These are phyloP conservation scores for Chionodraco myersi DNA, from an alignment of 2,113 vertebrate genomes.

Conservation along the genomic window DNA sequence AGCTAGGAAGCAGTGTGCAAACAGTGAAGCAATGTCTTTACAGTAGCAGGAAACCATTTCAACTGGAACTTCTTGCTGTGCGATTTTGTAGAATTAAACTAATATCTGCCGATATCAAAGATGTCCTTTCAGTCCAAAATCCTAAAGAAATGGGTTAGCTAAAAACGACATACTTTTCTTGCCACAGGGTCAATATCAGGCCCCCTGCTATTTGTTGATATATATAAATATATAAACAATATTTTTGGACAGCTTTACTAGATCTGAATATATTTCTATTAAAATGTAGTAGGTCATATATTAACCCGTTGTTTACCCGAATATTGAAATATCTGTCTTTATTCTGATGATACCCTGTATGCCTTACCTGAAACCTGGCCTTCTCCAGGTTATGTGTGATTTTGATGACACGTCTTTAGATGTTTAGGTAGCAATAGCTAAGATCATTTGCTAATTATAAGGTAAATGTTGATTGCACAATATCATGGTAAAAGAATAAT, in stretches of 20 bases:
- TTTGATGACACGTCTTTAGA: neutral
- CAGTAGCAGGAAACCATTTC: slow-evolving; percentile 10
- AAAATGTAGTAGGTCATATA: too few relatives aligned
- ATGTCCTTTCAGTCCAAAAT: neutral
- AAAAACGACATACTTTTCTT: neutral
- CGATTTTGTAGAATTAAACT: neutral
- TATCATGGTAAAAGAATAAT: too few relatives aligned
- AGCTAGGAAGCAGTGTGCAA: slow-evolving; percentile 28
- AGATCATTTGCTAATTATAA: too few relatives aligned
- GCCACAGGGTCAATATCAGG: slow-evolving; percentile 9
- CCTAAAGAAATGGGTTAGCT: neutral
- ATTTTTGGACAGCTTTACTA: neutral
- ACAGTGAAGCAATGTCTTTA: slow-evolving; percentile 18
- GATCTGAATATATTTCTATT: neutral
- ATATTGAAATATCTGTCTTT: neutral
- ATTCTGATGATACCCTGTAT: neutral
- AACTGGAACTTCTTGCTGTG: neutral
- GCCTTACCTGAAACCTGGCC: neutral
- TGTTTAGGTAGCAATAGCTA: too few relatives aligned
- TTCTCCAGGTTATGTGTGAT: neutral
- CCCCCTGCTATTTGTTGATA: neutral
- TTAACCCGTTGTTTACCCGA: neutral
- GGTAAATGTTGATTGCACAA: too few relatives aligned
- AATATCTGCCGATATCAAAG: too few relatives aligned
- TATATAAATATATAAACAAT: neutral